Evolutionary conservation across 2,113 vertebrate genomes (phyloP), one percentile per base, ranked within the genome.

Genomic region (Rhipidura dahli): DNA sequence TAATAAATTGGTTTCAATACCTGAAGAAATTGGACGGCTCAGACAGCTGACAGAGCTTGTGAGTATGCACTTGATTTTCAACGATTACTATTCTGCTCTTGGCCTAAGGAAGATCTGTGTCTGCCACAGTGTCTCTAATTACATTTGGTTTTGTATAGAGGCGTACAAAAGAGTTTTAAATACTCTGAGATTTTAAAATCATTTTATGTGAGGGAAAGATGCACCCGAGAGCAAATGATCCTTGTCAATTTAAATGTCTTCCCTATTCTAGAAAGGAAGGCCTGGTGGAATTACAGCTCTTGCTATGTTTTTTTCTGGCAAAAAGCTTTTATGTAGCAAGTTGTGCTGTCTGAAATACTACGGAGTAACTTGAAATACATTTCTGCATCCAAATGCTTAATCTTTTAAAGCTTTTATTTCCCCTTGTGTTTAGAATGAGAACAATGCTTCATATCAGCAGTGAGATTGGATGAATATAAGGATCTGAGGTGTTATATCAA

Each of bases 1-100:
- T 98, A 99, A 99, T 97, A 99, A 99, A 86, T 97, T 99, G 96
- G 98, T 99, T 61, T 99, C 98, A 40, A 98, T 99, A 93, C 99
- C 99, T 17, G 99, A 99, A 93, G 99, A 99, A 91, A 98, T 99
- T 91, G 99, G 99, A 23, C 98, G 95, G 72, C 98, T 99, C 85
- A 98, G 97, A 93, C 98, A 99, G 51, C 98, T 99, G 89, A 99
- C 99, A 9, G 99, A 99, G 93, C 98, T 99, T 97, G 99, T 99
- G 92, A 98, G 99, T 98, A 92, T 83, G 63, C 82, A 24, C 51
- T 93, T 95, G n/a, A 64, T 84, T 95, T 81, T 80, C 56, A 71
- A 18, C 14, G 83, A 6, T 53, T 77, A 19, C 54, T 81, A 0
- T 88, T 96, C 57, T 83, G 6, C 24, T 61, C 28, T 27, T 42